Conservation (phyloP, 1,140 invertebrate genomes). For the Zeugodacus cucurbitae region DNA sequence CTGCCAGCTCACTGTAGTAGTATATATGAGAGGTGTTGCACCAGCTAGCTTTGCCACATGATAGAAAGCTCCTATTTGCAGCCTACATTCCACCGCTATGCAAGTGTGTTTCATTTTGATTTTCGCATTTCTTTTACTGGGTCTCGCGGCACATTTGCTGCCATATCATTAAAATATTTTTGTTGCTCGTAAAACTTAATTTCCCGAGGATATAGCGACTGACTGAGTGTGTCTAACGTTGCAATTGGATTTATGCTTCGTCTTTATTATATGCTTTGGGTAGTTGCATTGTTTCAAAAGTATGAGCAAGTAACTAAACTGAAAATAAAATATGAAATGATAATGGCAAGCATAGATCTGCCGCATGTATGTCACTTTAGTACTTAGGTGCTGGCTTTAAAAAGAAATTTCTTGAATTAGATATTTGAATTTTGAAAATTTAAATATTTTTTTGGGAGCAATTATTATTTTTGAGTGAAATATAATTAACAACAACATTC, state of each 20-base stretch:
- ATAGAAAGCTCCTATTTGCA: not conserved
- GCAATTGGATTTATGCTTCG: not conserved
- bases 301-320: not conserved
- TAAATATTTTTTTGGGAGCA: too few relatives aligned
- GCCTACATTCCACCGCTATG: not conserved
- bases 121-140: not conserved
- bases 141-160: not conserved
- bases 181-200: slow-evolving; percentile 27
- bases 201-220: not conserved
- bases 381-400: too few relatives aligned
- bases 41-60: not conserved
- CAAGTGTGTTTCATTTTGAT: not conserved
- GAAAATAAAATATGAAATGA: not conserved
- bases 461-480: too few relatives aligned
- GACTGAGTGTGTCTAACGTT: not conserved
- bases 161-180: slow-evolving; percentile 26
- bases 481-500: too few relatives aligned
- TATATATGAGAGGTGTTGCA: not conserved
- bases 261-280: not conserved
- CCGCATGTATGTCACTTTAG: too few relatives aligned
- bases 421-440: too few relatives aligned
- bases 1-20: not conserved
- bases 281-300: not conserved
- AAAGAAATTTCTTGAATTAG: too few relatives aligned
- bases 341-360: too few relatives aligned